phyloP scores from a whole-genome alignment of 2,113 vertebrate genomes.

The Esox niger region DNA sequence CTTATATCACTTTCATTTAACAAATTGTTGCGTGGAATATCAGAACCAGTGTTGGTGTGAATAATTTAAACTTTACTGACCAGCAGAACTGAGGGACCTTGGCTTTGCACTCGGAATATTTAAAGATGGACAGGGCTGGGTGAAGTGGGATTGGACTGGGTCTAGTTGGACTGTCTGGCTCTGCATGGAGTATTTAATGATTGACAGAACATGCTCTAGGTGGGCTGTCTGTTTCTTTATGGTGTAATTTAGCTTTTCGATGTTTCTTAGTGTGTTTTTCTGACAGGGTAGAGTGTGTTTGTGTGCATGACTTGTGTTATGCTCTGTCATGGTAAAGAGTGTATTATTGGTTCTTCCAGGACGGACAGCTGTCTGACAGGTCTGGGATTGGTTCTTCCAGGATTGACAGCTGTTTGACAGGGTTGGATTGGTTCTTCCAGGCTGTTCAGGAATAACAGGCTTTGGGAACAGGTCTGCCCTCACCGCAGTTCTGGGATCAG shows the following conservation, averaged over 20 bases:
- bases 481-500: constrained; percentile 12
- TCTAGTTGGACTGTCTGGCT: constrained; percentile 1
- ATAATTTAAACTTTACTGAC: constrained; percentile 50
- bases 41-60: constrained; percentile 32
- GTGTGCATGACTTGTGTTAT: constrained; percentile 2
- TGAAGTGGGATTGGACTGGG: constrained; percentile 10
- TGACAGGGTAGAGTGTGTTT: constrained; percentile 10
- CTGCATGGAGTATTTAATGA: no score
- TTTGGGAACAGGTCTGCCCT: constrained; percentile 27
- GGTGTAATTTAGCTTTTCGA: not conserved
- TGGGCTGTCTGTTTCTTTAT: not conserved
- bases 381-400: not conserved
- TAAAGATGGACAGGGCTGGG: constrained; percentile 10
- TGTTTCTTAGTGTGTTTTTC: no score
- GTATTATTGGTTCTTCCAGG: no score
- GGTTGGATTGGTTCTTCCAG: constrained; percentile 35
- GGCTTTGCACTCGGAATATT: constrained; percentile 74
- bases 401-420: not conserved
- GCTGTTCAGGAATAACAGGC: constrained; percentile 50
- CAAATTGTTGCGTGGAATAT: constrained; percentile 61
- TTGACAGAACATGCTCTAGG: not conserved
- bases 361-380: no score
- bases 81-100: constrained; percentile 45
- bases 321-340: not conserved
- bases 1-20: constrained; percentile 52